Conservation (phyloP, 2,888 invertebrate genomes). For the Ophioninae sp. region DNA sequence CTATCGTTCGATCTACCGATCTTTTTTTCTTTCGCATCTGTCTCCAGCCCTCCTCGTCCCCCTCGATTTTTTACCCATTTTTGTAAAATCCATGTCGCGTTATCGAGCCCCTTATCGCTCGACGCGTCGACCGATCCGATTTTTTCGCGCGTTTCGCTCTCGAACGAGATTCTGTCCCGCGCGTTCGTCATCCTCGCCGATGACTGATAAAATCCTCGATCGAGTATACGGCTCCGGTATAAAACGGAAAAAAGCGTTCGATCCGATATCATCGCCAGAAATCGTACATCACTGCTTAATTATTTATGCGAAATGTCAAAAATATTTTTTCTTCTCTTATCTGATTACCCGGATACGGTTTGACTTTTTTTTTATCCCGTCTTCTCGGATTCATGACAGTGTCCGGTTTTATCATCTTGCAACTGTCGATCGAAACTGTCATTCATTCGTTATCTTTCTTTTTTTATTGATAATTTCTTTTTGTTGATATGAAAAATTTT, state of each 20-base stretch:
- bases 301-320: background rate
- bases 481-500: background rate
- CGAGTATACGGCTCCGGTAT: background rate
- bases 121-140: constrained; percentile 34
- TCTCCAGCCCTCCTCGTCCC: background rate
- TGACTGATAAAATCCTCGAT: constrained; percentile 17
- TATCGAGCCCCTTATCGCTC: constrained; percentile 33
- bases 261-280: background rate
- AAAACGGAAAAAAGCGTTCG: background rate
- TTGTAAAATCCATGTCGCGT: constrained; percentile 13
- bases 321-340: background rate
- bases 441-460: background rate
- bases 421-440: background rate
- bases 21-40: background rate
- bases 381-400: background rate
- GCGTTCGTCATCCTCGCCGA: background rate
- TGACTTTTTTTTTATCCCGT: background rate
- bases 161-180: constrained; percentile 2
- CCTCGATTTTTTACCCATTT: background rate
- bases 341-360: background rate
- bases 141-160: constrained; percentile 8
- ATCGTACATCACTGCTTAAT: background rate
- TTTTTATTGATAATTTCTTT: too few species aligned
- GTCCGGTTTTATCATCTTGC: background rate
- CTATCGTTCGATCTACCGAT: background rate